Evolutionary conservation across 2,797 vertebrate genomes (phyloP), one percentile per base, ranked within the genome.

Genomic region (Enteromius viviparus): DNA sequence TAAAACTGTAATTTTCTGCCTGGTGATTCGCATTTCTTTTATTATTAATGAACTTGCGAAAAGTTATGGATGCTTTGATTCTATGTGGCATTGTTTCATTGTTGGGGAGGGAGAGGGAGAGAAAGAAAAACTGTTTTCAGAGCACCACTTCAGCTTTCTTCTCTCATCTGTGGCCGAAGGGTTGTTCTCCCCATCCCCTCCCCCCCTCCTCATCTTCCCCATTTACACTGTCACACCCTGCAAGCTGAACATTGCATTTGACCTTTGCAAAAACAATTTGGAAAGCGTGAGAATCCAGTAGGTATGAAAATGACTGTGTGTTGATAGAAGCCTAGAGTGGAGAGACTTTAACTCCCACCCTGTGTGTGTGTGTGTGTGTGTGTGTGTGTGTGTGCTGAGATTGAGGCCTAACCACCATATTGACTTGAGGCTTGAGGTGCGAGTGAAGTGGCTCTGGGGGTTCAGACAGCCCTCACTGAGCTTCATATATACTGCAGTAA

Each of bases 261-360:
- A 89, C 88, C 87, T 89, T 89, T 89, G 82, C 78, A 78, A 88
- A 89, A 87, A 85, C 87, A 88, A 87, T 88, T 88, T 89, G 84
- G 71, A 78, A 72, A 75, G 76, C 51, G 76, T 75, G 62, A 83
- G 87, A 74, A 87, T 85, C 82, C 74, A 75, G 82, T 81, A 81
- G 80, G 84, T 83, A 78, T 86, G 84, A 86, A 86, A 87, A 80
- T 85, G 78, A 82, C 78, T 86, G 60, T 80, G 68, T 85, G 87
- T 70, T 84, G n/a, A n/a, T 70, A 77, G 82, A 68, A 83, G 76
- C 71, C 40, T 47, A 76, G 65, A 80, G 74, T 84, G 72, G 72
- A 86, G 77, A 81, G 78, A 26, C 49, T 75, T 68, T 53, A 45
- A 84, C 81, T 84, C 79, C 77, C 83, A 72, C 69, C 72, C 47